These are phyloP conservation scores for Bubo bubo DNA, from an alignment of 2,113 vertebrate genomes.

Conservation along the genomic window DNA sequence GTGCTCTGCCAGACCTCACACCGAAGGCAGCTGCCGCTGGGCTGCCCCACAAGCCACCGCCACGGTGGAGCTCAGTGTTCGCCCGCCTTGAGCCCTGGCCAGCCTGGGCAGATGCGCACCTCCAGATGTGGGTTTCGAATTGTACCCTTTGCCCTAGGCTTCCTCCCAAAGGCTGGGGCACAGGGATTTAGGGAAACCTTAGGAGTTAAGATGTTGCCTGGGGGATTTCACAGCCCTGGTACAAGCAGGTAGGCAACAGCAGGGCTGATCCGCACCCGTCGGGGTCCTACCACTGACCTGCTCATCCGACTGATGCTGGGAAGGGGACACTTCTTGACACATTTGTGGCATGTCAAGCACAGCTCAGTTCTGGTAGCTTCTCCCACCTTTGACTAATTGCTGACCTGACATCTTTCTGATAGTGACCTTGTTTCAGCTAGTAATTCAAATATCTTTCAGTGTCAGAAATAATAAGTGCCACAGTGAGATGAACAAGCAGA, in stretches of 20 bases:
- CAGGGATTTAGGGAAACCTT: rapidly evolving
- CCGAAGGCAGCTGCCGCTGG: background rate
- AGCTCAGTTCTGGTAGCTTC: constrained; percentile 50
- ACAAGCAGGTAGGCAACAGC: background rate
- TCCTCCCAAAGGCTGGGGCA: background rate
- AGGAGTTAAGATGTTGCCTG: background rate
- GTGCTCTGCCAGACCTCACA: background rate
- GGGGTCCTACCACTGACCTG: background rate
- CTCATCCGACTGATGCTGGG: background rate
- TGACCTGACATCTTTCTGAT: constrained; percentile 75
- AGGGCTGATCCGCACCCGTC: rapidly evolving
- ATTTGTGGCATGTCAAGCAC: constrained; percentile 22
- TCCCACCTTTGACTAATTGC: constrained; percentile 76
- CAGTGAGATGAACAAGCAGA: constrained; percentile 78
- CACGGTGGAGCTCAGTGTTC: rapidly evolving
- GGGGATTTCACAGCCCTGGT: background rate
- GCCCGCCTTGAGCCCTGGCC: rapidly evolving
- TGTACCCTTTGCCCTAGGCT: background rate
- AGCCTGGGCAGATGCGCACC: background rate
- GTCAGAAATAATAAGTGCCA: constrained; percentile 78
- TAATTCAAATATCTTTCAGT: constrained; percentile 76
- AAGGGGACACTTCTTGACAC: background rate
- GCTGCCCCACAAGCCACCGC: background rate
- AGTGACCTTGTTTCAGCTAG: constrained; percentile 76
- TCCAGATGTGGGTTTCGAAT: rapidly evolving